phyloP scores from a whole-genome alignment of 2,888 invertebrate genomes.

The Alviniconcha strummeri region DNA sequence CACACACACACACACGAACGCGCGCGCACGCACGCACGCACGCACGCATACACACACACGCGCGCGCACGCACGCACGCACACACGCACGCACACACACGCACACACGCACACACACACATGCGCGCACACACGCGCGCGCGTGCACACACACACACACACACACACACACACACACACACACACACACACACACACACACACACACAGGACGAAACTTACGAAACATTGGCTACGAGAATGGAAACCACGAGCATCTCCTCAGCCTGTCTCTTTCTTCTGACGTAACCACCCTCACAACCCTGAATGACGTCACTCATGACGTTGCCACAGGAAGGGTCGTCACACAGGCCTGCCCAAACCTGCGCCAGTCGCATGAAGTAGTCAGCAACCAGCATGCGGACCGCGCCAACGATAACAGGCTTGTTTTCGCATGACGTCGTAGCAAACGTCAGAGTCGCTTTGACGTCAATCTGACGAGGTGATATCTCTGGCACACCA shows the following conservation, averaged over 20 bases:
- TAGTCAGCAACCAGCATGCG: conserved; percentile 20
- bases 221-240: conserved; percentile 6
- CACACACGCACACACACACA: background rate
- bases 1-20: background rate
- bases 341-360: background rate
- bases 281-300: background rate
- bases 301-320: background rate
- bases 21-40: background rate
- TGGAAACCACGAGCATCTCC: background rate
- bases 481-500: conserved; percentile 3
- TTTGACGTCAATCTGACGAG: conserved; percentile 22
- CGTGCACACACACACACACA: background rate
- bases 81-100: background rate
- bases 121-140: background rate
- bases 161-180: background rate
- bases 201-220: background rate
- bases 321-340: background rate
- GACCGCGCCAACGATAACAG: conserved; percentile 12
- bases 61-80: background rate
- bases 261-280: conserved; percentile 1
- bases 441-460: conserved; percentile 3
- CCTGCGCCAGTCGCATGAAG: conserved; percentile 12
- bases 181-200: background rate
- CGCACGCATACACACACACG: background rate
- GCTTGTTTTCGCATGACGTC: conserved; percentile 19